A percentile compares a stretch with the other conserved stretches of the same genome.
Evolutionary conservation across 2,888 invertebrate species (phyloP).

Genomic region (Agriopis leucophaearia): DNA sequence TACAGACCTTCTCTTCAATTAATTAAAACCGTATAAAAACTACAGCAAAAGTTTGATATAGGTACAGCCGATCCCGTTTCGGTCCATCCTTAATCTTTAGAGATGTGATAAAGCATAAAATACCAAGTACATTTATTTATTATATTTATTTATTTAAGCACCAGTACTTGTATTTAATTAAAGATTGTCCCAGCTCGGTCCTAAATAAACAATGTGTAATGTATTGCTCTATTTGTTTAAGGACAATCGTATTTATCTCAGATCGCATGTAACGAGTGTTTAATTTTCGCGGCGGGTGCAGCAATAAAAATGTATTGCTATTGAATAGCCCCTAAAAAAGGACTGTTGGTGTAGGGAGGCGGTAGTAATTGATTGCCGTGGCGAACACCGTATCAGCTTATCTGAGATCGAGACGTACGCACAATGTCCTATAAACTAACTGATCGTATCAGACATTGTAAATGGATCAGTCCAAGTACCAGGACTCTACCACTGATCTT

Average conservation of each 20-base stretch:
- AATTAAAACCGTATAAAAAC: too few species aligned
- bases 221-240: constrained; percentile 54
- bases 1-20: too few species aligned
- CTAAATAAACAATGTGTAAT: constrained; percentile 62
- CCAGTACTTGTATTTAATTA: constrained; percentile 45
- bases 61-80: too few species aligned
- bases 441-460: constrained; percentile 78
- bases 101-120: not conserved
- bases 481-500: constrained; percentile 25
- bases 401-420: constrained; percentile 74
- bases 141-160: too few species aligned
- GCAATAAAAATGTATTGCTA: constrained; percentile 73
- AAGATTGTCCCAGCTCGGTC: constrained; percentile 43
- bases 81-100: not conserved
- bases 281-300: constrained; percentile 73
- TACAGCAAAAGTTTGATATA: too few species aligned
- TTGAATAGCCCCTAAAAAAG: constrained; percentile 59
- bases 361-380: constrained; percentile 77
- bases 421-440: constrained; percentile 84
- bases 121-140: constrained; percentile 5
- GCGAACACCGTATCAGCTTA: constrained; percentile 74
- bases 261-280: constrained; percentile 72
- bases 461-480: constrained; percentile 76
- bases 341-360: constrained; percentile 55
- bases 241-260: constrained; percentile 68